phyloP scores from a whole-genome alignment of 2,797 vertebrate genomes.

The Sciurus carolinensis region DNA sequence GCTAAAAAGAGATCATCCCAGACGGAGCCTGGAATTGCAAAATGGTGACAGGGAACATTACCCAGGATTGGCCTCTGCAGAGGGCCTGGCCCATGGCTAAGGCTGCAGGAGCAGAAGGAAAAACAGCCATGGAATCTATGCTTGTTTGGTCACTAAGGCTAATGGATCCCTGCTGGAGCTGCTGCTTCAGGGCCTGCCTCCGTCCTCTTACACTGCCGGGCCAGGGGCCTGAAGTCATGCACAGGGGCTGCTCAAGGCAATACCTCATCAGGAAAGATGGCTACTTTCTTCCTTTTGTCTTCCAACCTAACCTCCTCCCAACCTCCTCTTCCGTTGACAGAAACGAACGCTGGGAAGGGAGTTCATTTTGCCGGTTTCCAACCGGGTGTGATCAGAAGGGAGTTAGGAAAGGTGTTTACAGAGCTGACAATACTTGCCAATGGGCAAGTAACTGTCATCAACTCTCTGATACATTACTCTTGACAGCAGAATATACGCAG shows the following conservation, averaged over 20 bases:
- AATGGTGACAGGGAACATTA: neutral
- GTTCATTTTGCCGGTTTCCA: neutral
- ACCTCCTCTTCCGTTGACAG: neutral
- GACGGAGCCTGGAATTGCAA: conserved; percentile 2
- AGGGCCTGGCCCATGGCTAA: neutral
- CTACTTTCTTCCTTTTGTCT: neutral
- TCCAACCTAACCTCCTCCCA: neutral
- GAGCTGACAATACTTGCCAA: neutral
- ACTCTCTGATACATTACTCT: neutral
- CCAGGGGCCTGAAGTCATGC: neutral
- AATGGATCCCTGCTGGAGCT: neutral
- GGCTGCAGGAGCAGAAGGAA: neutral
- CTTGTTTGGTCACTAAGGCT: neutral
- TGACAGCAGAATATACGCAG: neutral
- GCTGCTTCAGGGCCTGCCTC: neutral
- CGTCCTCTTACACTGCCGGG: neutral
- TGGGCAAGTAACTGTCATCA: neutral
- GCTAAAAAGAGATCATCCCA: neutral
- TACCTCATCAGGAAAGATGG: neutral
- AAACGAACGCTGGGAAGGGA: neutral
- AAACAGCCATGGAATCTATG: neutral
- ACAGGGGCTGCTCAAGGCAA: neutral
- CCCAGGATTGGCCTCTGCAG: neutral
- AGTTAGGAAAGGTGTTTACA: neutral
- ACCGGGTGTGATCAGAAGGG: neutral